phyloP scores from a whole-genome alignment of 2,797 vertebrate species.

The Ataeniobius toweri region DNA sequence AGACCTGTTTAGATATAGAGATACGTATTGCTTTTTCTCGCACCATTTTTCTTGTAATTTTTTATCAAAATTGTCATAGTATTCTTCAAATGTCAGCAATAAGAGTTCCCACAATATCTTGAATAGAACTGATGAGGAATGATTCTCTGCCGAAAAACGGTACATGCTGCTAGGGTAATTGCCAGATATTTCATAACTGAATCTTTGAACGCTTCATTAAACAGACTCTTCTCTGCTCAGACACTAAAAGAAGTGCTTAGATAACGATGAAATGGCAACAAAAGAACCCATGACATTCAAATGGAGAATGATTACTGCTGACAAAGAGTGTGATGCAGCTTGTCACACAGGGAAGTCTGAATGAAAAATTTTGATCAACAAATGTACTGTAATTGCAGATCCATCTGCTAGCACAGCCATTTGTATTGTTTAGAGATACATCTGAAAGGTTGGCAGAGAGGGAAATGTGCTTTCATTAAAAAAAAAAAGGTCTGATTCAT shows the following conservation, averaged over 20 bases:
- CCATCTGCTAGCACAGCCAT: conserved; percentile 43
- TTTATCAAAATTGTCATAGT: neutral
- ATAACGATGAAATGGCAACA: conserved; percentile 24
- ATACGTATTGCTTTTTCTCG: too few species aligned
- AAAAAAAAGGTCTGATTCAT: conserved; percentile 46
- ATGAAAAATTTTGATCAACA: conserved; percentile 41
- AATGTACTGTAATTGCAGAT: conserved; percentile 36
- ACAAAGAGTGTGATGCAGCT: conserved; percentile 28
- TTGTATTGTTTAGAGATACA: conserved; percentile 48
- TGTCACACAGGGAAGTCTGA: conserved; percentile 17
- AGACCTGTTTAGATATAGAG: too few species aligned
- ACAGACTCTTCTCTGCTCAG: conserved; percentile 5
- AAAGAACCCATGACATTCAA: conserved; percentile 24
- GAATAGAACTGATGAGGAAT: conserved; percentile 43
- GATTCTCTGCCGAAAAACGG: conserved; percentile 2
- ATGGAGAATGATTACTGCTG: conserved; percentile 46
- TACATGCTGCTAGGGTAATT: neutral
- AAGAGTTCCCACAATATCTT: conserved; percentile 33
- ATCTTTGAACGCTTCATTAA: conserved; percentile 53
- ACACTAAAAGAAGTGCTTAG: conserved; percentile 13
- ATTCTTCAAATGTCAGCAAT: conserved; percentile 5
- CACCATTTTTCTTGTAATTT: conserved; percentile 1
- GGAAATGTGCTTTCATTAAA: conserved; percentile 36
- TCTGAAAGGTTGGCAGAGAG: conserved; percentile 39
- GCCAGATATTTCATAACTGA: conserved; percentile 34